A percentile compares a stretch with the other conserved stretches of the same genome.
phyloP scores from a whole-genome alignment of 2,888 invertebrate species.

The Dexiosoma caninum region DNA sequence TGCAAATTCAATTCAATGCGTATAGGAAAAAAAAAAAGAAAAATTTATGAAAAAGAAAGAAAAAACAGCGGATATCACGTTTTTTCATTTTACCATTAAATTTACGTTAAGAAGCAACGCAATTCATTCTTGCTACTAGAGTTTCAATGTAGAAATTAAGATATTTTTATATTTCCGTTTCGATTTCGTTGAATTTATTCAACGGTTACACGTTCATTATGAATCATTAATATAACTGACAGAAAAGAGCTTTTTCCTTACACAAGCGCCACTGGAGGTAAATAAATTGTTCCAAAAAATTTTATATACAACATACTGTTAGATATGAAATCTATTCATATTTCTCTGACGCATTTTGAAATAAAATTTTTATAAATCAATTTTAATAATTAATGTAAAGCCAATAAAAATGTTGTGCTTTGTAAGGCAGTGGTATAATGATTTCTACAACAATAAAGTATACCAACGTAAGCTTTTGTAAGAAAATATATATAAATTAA shows the following conservation, averaged over 20 bases:
- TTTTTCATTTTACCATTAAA: slow-evolving; percentile 7
- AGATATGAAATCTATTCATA: background rate
- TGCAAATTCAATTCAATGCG: slow-evolving; percentile 11
- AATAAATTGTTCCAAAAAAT: background rate
- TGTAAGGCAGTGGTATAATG: too few species aligned
- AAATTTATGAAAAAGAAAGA: background rate
- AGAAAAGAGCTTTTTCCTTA: slow-evolving; percentile 7
- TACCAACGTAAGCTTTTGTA: too few species aligned
- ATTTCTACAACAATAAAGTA: too few species aligned
- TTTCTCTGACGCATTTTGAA: slow-evolving; percentile 26
- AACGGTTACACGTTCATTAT: slow-evolving; percentile 7
- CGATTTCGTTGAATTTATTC: background rate
- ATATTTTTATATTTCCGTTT: slow-evolving; percentile 44
- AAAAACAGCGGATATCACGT: slow-evolving; percentile 50
- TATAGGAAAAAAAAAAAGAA: background rate
- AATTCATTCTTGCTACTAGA: background rate
- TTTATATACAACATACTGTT: background rate
- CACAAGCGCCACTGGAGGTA: slow-evolving; percentile 5
- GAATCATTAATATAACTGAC: slow-evolving; percentile 2
- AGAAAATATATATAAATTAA: too few species aligned
- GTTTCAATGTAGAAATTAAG: background rate
- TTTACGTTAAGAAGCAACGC: slow-evolving; percentile 13
- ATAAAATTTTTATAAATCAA: slow-evolving; percentile 13
- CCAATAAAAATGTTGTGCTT: too few species aligned
- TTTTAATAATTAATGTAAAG: background rate